phyloP scores from a whole-genome alignment of 2,797 vertebrate species.

The Picus viridis region DNA sequence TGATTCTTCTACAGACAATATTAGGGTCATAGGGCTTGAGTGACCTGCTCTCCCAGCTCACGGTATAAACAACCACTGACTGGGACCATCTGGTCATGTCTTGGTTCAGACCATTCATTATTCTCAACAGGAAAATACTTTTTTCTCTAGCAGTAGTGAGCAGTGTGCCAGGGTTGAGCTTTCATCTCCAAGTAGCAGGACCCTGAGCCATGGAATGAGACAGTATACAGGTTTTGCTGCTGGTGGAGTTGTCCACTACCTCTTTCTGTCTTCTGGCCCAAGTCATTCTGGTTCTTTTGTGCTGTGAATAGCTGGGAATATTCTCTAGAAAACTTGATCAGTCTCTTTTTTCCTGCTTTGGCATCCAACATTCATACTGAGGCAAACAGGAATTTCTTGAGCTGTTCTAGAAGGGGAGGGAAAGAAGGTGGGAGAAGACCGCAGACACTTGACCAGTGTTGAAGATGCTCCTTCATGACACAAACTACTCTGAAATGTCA shows the following conservation, averaged over 20 bases:
- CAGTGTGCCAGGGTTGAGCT: not conserved
- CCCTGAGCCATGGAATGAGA: fast-evolving
- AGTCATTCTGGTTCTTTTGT: not conserved
- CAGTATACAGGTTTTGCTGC: not conserved
- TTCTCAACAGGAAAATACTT: not conserved
- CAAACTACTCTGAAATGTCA: not conserved
- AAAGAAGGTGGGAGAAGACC: not conserved
- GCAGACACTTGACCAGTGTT: fast-evolving
- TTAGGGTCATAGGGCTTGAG: constrained; percentile 50
- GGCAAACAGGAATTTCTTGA: not conserved
- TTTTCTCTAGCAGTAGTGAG: not conserved
- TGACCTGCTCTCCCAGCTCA: constrained; percentile 32
- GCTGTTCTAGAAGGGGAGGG: not conserved
- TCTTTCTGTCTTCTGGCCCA: not conserved
- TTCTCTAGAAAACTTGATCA: not conserved
- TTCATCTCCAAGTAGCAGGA: not conserved
- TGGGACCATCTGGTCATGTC: constrained; percentile 14
- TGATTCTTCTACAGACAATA: constrained; percentile 68
- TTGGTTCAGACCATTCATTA: constrained; percentile 9
- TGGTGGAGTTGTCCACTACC: not conserved
- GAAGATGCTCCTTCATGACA: not conserved
- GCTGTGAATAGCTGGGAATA: not conserved
- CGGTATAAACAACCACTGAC: constrained; percentile 25
- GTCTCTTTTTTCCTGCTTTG: not conserved
- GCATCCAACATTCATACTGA: not conserved